Evolutionary conservation across 2,113 vertebrate species (phyloP).

Genomic region (Pseudorectes ferrugineus): DNA sequence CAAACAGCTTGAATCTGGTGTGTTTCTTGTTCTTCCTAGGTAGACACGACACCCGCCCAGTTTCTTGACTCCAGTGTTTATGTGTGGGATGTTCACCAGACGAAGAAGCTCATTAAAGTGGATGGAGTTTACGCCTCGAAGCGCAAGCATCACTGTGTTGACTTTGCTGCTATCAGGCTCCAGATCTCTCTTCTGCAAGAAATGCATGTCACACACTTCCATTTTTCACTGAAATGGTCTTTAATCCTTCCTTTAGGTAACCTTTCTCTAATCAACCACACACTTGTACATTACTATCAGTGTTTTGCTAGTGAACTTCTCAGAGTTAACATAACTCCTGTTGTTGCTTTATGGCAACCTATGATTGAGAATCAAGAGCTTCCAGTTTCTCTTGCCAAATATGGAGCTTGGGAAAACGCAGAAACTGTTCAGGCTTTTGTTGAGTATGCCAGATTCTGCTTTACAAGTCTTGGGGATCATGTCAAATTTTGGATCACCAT

Average conservation of each 20-base stretch:
- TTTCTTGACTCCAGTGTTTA: conserved; percentile 89
- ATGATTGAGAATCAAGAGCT: conserved; percentile 77
- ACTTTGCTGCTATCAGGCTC: conserved; percentile 82
- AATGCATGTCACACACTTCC: conserved; percentile 84
- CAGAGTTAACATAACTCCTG: conserved; percentile 84
- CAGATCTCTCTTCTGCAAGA: conserved; percentile 82
- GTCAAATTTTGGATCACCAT: conserved; percentile 95
- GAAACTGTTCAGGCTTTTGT: conserved; percentile 81
- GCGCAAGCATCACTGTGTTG: conserved; percentile 77
- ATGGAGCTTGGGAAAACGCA: conserved; percentile 86
- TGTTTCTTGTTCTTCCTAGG: conserved; percentile 64
- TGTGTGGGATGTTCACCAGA: conserved; percentile 87
- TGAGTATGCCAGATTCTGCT: conserved; percentile 88
- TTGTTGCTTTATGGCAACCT: conserved; percentile 92
- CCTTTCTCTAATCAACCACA: conserved; percentile 77
- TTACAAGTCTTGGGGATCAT: conserved; percentile 78
- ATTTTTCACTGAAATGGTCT: conserved; percentile 93
- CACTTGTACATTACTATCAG: conserved; percentile 85
- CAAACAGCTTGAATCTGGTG: not conserved
- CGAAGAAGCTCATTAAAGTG: conserved; percentile 81
- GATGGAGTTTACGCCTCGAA: conserved; percentile 68
- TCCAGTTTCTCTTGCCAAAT: conserved; percentile 74
- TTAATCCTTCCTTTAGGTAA: conserved; percentile 83
- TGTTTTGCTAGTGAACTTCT: conserved; percentile 87
- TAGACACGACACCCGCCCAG: conserved; percentile 85